These are phyloP conservation scores for Yponomeuta malinellus DNA, from an alignment of 2,888 invertebrate genomes.

Conservation along the genomic window DNA sequence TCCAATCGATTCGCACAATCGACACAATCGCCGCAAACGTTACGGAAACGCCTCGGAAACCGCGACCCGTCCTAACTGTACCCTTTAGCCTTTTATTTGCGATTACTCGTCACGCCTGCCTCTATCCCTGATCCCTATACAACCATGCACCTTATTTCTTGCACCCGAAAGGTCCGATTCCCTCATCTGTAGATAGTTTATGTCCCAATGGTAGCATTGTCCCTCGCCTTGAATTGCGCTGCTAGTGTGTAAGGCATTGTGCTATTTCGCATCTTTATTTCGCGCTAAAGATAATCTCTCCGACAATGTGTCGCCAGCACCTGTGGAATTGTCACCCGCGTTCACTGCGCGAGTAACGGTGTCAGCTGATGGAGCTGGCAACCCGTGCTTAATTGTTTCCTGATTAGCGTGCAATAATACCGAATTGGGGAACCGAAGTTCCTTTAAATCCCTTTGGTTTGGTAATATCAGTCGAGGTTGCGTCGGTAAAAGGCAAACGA, in stretches of 20 bases:
- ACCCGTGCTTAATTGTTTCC: constrained; percentile 15
- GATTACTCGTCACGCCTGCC: constrained; percentile 10
- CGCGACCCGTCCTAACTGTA: constrained; percentile 20
- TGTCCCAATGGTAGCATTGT: not conserved
- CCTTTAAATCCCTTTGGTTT: not conserved
- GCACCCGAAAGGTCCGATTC: not conserved
- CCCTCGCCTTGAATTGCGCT: not conserved
- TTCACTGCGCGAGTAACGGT: constrained; percentile 21
- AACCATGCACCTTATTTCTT: not conserved
- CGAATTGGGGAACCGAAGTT: not conserved
- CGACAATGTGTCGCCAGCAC: constrained; percentile 27
- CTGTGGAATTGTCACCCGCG: constrained; percentile 21
- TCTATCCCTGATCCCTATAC: not conserved
- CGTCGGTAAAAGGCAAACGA: no score
- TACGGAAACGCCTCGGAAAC: constrained; percentile 39
- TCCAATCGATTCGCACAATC: constrained; percentile 27
- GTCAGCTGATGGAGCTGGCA: constrained; percentile 17
- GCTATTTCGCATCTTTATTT: constrained; percentile 13
- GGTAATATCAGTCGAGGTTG: no score
- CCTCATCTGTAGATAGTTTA: not conserved
- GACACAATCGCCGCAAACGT: constrained; percentile 48
- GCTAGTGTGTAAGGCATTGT: constrained; percentile 6
- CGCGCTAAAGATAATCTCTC: constrained; percentile 24
- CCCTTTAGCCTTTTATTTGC: constrained; percentile 16
- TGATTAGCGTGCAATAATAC: not conserved